Evolutionary conservation across 2,113 vertebrate genomes (phyloP).

Genomic region (Platysteira castanea): DNA sequence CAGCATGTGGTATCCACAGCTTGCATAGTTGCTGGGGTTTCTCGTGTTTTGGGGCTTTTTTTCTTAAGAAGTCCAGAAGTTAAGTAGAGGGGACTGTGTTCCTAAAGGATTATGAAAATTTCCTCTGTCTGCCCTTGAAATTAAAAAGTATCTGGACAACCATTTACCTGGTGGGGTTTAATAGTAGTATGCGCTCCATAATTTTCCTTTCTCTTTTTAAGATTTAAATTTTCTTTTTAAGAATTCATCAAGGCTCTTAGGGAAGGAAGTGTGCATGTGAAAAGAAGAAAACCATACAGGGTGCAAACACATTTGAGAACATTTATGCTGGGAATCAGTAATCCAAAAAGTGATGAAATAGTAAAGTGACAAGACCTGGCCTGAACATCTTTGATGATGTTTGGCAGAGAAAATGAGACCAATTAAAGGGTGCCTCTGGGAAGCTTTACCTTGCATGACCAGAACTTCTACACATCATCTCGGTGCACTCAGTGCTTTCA

Average conservation of each 20-base stretch:
- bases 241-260: background rate
- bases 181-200: background rate
- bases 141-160: background rate
- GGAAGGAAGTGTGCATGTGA: background rate
- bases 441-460: conserved; percentile 44
- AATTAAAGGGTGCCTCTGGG: conserved; percentile 46
- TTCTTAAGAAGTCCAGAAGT: background rate
- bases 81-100: background rate
- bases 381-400: conserved; percentile 63
- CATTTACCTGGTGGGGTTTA: background rate
- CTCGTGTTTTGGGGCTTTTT: background rate
- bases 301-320: background rate
- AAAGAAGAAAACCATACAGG: background rate
- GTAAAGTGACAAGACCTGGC: conserved; percentile 66
- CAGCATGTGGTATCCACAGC: background rate
- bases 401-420: conserved; percentile 56
- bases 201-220: background rate
- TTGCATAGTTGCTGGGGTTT: background rate
- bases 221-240: background rate
- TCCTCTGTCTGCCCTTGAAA: background rate
- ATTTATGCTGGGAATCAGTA: background rate
- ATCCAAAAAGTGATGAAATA: conserved; percentile 52
- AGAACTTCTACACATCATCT: conserved; percentile 24
- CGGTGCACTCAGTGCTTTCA: background rate
- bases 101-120: background rate